Evolutionary conservation across 2,888 invertebrate species (phyloP), one percentile per base, ranked within the genome.

Genomic region (Marasmarcha lunaedactyla): DNA sequence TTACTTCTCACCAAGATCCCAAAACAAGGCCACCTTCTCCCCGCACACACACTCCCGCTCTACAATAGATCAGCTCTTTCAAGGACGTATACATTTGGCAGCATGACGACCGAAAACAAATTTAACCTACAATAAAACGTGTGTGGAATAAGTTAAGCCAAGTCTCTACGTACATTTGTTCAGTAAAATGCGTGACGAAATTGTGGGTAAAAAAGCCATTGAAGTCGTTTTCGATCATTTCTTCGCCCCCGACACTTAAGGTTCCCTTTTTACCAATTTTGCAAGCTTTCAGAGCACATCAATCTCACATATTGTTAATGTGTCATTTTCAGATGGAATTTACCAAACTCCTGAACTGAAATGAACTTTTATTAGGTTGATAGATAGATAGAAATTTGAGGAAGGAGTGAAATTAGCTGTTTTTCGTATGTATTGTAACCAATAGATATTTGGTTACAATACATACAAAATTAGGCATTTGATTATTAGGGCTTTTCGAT

Each of bases 251-350:
- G 63, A 76, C 78, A 81, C 79, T 81, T 79, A 81, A 78, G 71
- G 66, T 72, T 72, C 72, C 79, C 77, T 79, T 79, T 81, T 79
- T 72, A 77, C 73, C 78, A 81, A 79, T 79, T 81, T 81, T 71
- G 66, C 68, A 63, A 71, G 74, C 71, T 72, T 73, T 72, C 67
- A 72, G 69, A 68, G 70, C 71, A 77, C 79, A 78, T 77, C 79
- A 79, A 78, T 79, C 78, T 73, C 72, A 61, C 62, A 58, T 57
- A 63, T 60, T 56, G 52, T 38, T 41, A 42, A 39, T 33, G 54
- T 51, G 55, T 49, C 45, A 51, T 51, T 44, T 47, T 51, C 51
- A 50, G 47, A 47, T 48, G 50, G 48, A 57, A 58, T 55, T 63
- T 59, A 35, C 43, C 41, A 45, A 46, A n/a, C 3, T 30, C 4